Base-by-base conservation (phyloP, 2,797 vertebrate species). In the Chloroceryle inda region DNA sequence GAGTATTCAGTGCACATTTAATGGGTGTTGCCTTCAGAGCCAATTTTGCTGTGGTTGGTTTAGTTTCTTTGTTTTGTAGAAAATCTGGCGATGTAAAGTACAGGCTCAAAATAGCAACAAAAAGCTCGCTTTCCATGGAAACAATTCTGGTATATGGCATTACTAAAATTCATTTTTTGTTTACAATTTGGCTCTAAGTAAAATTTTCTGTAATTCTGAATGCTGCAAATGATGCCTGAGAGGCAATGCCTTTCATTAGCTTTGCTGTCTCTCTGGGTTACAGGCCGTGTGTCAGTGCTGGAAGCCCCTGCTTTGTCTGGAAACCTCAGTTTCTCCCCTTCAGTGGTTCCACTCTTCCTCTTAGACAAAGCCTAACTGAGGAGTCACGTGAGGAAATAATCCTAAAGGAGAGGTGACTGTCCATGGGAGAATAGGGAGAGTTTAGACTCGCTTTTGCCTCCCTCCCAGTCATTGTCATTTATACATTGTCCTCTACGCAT, bases 401-500 rank as follows among this genome's bases (percentile, higher is more conserved):
- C 96, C 97, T 90, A 62, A 96, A 97, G 88, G 86, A 97, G 87
- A 95, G 82, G 71, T 82, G 95, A 95, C 81, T 84, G 73, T 97
- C 50, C 69, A 56, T 86, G 75, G 88, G 96, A 97, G 95, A 97
- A 96, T 37, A 78, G 79, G 87, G 90, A 80, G 68, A 94, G 89
- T 83, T 97, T 90, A 81, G 64, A 96, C 85, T 56, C 38, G 61
- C 86, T 97, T 97, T 82, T 96, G 84, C 96, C 85, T 97, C 96
- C 69, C 77, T 95, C 96, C 91, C 86, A 59, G 58, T 95, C 95
- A 96, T 71, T 98, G 97, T 98, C 97, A 98, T 97, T 95, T 95
- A 93, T 68, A 97, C 95, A 98, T 92, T 98, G 98, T 98, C 96
- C 97, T 95, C 73, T n/a, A 79, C 19, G 76, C 96, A 98, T 98